Evolutionary conservation across 2,113 vertebrate genomes (phyloP).

Genomic region (Plestiodon gilberti): DNA sequence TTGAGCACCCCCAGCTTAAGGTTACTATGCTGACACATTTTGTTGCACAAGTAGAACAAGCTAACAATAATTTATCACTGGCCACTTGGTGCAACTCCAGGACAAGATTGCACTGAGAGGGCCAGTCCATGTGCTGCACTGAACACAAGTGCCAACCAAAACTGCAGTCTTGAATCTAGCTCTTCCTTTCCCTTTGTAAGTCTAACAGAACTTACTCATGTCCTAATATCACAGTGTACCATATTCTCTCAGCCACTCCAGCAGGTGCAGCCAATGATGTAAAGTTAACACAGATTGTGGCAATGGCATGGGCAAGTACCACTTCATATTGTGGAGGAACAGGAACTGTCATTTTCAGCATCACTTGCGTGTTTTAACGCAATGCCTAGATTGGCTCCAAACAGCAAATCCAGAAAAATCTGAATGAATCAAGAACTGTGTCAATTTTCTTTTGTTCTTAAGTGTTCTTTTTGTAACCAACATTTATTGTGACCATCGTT

Average conservation of each 20-base stretch:
- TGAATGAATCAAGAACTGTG: conserved; percentile 22
- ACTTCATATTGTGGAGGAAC: background rate
- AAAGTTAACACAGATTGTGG: background rate
- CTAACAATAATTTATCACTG: too few species aligned
- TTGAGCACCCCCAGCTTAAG: too few species aligned
- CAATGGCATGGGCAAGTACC: background rate
- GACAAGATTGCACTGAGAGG: too few species aligned
- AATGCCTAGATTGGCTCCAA: background rate
- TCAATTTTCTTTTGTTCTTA: background rate
- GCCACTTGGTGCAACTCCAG: too few species aligned
- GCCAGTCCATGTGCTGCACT: too few species aligned
- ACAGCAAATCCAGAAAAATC: background rate
- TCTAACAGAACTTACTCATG: background rate
- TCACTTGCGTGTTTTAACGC: background rate
- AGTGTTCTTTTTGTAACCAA: background rate
- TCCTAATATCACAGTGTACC: background rate
- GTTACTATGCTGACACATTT: too few species aligned
- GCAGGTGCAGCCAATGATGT: background rate
- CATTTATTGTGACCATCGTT: conserved; percentile 24
- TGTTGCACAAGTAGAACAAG: too few species aligned
- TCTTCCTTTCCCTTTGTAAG: background rate
- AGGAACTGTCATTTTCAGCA: background rate
- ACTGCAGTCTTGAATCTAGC: background rate
- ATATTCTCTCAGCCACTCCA: background rate
- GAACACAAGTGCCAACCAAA: too few species aligned